A percentile compares a stretch with the other conserved stretches of the same genome.
Conservation (phyloP, 2,888 invertebrate genomes). For the Dryococelus australis region DNA sequence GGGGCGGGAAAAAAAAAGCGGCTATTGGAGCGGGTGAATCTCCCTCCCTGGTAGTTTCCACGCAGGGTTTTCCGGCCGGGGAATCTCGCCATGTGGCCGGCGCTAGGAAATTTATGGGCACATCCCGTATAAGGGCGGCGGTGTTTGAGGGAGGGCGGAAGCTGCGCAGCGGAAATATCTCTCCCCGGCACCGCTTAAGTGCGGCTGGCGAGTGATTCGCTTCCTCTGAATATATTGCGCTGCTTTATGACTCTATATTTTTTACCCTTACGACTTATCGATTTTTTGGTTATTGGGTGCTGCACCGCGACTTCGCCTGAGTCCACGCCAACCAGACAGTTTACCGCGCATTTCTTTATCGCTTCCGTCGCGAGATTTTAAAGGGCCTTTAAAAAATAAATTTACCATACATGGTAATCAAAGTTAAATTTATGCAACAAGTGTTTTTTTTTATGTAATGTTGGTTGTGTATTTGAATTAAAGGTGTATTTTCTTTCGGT, state of each 20-base stretch:
- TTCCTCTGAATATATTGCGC: constrained; percentile 7
- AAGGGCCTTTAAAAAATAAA: no score
- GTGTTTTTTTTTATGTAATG: no score
- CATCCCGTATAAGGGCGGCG: not conserved
- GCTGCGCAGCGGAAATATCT: not conserved
- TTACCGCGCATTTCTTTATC: no score
- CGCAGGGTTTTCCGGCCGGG: not conserved
- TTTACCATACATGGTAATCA: no score
- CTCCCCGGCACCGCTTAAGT: not conserved
- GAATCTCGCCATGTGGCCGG: not conserved
- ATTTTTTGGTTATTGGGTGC: not conserved
- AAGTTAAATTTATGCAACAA: no score
- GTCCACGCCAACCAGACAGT: no score
- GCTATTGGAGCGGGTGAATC: not conserved
- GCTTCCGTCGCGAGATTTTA: no score
- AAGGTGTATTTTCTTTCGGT: no score
- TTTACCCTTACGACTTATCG: not conserved
- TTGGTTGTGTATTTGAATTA: no score
- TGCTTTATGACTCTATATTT: constrained; percentile 5
- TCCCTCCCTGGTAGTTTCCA: not conserved
- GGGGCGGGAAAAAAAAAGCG: no score
- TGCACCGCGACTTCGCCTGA: not conserved
- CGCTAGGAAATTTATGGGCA: not conserved
- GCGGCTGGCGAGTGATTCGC: not conserved
- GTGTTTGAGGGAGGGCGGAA: not conserved